A percentile compares a stretch with the other conserved stretches of the same genome.
Conservation (phyloP, 64 coral and sea anemone genomes). For the Astreopora myriophthalma region DNA sequence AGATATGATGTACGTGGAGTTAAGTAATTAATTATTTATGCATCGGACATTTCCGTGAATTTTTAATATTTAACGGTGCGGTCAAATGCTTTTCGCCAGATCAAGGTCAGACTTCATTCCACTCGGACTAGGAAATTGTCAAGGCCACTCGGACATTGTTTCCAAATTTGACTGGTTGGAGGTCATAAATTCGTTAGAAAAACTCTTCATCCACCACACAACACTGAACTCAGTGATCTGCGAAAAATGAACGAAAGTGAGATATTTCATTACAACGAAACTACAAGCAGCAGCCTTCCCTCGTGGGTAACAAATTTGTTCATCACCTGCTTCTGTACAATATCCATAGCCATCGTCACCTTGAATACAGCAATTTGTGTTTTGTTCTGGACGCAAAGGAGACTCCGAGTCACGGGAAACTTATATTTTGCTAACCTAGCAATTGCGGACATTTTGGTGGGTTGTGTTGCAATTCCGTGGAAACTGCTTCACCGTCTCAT, state of each 20-base stretch:
- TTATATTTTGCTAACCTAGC: conserved; percentile 23
- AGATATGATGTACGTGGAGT: neutral
- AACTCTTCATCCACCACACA: too few species aligned
- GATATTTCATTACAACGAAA: too few species aligned
- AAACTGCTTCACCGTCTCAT: neutral
- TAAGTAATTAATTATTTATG: neutral
- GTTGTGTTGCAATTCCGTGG: conserved; percentile 34
- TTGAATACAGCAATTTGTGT: conserved; percentile 13
- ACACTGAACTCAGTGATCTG: too few species aligned
- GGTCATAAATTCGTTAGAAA: too few species aligned
- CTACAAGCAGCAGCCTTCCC: neutral
- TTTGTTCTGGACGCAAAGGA: neutral
- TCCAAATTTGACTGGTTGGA: too few species aligned
- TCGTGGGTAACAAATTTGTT: neutral
- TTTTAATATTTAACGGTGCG: too few species aligned
- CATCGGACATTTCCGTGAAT: neutral
- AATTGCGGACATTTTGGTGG: conserved; percentile 35
- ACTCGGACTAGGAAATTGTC: too few species aligned
- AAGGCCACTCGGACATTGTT: too few species aligned
- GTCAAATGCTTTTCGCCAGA: too few species aligned
- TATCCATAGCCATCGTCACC: neutral
- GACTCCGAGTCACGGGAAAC: conserved; percentile 21
- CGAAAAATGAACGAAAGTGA: too few species aligned
- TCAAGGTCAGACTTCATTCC: too few species aligned
- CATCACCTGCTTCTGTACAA: neutral